phyloP scores from a whole-genome alignment of 2,888 invertebrate genomes.

The Phlogophora meticulosa region DNA sequence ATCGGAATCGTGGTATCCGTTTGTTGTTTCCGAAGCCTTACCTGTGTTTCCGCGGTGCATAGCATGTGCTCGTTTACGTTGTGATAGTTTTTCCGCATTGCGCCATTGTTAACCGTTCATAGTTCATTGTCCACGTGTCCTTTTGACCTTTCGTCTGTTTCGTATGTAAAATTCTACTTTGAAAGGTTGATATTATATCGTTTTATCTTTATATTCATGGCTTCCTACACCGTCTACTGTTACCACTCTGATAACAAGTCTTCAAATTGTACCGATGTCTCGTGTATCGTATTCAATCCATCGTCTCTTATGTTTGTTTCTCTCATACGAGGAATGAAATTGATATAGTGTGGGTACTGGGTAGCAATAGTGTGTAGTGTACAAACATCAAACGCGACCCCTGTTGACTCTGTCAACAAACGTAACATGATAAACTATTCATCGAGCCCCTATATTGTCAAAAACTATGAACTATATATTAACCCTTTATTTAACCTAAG shows the following conservation, averaged over 20 bases:
- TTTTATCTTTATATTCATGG: background rate
- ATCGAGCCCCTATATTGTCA: constrained; percentile 12
- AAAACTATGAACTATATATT: too few species aligned
- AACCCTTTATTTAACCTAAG: too few species aligned
- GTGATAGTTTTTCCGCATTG: constrained; percentile 67
- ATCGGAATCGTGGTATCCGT: constrained; percentile 42
- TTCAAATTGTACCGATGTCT: background rate
- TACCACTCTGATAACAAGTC: background rate
- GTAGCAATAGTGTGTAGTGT: constrained; percentile 34
- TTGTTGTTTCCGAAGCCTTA: constrained; percentile 60
- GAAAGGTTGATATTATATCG: background rate
- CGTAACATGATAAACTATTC: constrained; percentile 49
- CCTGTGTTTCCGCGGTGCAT: constrained; percentile 65
- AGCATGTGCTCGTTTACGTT: constrained; percentile 57
- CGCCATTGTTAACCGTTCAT: constrained; percentile 67
- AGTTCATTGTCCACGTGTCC: constrained; percentile 56
- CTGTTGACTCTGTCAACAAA: constrained; percentile 49
- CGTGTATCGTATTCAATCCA: constrained; percentile 12
- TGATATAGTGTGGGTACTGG: constrained; percentile 31
- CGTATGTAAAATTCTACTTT: background rate
- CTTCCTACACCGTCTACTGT: background rate
- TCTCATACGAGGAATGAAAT: constrained; percentile 39
- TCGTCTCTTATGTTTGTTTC: constrained; percentile 18
- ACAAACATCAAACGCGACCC: constrained; percentile 30
- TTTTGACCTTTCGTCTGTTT: constrained; percentile 34